Conservation (phyloP, 1,140 invertebrate species). For the Drosophila bipectinata region DNA sequence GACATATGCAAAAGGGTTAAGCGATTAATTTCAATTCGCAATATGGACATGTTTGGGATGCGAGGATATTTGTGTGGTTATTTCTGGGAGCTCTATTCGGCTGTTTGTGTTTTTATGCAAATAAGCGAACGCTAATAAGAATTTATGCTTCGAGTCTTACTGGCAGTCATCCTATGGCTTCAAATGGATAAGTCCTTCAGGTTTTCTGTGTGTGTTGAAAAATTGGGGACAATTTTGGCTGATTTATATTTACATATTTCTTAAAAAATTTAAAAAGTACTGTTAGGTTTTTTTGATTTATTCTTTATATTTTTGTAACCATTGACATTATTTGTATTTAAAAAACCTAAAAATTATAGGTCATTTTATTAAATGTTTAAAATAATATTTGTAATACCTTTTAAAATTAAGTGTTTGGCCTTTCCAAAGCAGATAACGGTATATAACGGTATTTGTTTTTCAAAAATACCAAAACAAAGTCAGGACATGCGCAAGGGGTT, state of each 20-base stretch:
- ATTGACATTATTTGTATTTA: too few relatives aligned
- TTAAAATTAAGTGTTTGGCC: background rate
- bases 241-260: too few relatives aligned
- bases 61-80: constrained; percentile 20
- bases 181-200: constrained; percentile 9
- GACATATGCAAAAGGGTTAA: constrained; percentile 58
- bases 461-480: constrained; percentile 33
- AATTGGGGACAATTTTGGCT: constrained; percentile 1
- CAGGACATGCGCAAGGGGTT: constrained; percentile 46
- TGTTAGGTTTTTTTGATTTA: too few relatives aligned
- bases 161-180: constrained; percentile 22
- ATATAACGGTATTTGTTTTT: constrained; percentile 58
- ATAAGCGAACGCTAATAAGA: constrained; percentile 40
- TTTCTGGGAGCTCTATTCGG: constrained; percentile 6
- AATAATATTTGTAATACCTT: background rate
- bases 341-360: too few relatives aligned
- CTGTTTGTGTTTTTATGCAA: constrained; percentile 10
- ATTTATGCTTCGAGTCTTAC: constrained; percentile 44
- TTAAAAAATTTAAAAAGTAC: too few relatives aligned
- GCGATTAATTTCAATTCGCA: constrained; percentile 71
- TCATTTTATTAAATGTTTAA: too few relatives aligned
- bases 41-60: constrained; percentile 39
- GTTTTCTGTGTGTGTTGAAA: constrained; percentile 1
- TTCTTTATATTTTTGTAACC: too few relatives aligned
- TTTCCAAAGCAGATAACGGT: constrained; percentile 34